Evolutionary conservation across 2,113 vertebrate genomes (phyloP), one percentile per base, ranked within the genome.

Genomic region (Myotis lucifugus): DNA sequence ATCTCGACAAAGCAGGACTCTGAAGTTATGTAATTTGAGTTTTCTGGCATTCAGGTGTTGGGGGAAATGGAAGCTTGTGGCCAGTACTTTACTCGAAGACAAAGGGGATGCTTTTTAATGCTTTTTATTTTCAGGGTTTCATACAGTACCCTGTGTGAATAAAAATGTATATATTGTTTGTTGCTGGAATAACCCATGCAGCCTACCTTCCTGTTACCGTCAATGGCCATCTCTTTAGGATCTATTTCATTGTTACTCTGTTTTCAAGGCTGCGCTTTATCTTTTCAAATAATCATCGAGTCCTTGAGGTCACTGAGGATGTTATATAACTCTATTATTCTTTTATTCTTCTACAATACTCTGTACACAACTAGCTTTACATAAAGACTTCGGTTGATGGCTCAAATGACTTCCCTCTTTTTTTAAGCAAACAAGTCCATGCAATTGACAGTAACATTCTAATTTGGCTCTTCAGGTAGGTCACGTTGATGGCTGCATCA

Each of bases 331-430:
- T 89, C 74, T 83, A 40, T 46, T 89, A 90, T 78, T n/a, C 19
- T 78, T 84, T 66, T 50, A 32, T 89, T 94, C 6, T 92, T 40
- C 64, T 85, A 50, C 15, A n/a, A 59, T 69, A 32, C 5, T 46
- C 64, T 64, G 19, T 81, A 52, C 5, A 81, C 42, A 72, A 61
- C 59, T 52, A 91, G 15, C 12, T 84, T 32, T n/a, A 85, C 8
- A 27, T 85, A 96, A 83, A 88, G 59, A 69, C 18, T 78, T 93
- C 66, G 72, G 59, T 12, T 70, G 64, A 50, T 69, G 42, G 66
- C 93, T 92, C 48, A 93, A 90, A 70, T 96, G 74, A 27, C 54
- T 81, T 93, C 8, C 67, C 8, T 50, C 32, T 34, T 85, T 61
- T 93, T 40, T 21, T 67, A 90, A 85, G 72, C 84, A 94, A 64